These are phyloP conservation scores for Miopithecus talapoin DNA, from an alignment of 2,797 vertebrate species.

Conservation along the genomic window DNA sequence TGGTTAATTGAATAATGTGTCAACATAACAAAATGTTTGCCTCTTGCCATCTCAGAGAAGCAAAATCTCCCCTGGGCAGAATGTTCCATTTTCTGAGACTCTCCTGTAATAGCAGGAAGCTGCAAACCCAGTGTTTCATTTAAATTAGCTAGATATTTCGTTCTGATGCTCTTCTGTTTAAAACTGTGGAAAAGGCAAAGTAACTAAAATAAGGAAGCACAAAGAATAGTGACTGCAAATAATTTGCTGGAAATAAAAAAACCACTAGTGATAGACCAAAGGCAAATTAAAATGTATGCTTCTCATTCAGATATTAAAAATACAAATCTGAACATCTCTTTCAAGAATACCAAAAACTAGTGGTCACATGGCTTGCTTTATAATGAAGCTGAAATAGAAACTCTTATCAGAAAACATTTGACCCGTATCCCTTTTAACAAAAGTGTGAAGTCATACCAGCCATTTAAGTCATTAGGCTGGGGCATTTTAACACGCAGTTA, in stretches of 20 bases:
- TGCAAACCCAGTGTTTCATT: background rate
- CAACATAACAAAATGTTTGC: slow-evolving; percentile 59
- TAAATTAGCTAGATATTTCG: background rate
- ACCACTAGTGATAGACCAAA: background rate
- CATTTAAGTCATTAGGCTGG: background rate
- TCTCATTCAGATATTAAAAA: background rate
- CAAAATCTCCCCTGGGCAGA: slow-evolving; percentile 7
- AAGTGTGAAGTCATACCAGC: background rate
- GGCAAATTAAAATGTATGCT: background rate
- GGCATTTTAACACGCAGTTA: background rate
- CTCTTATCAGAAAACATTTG: background rate
- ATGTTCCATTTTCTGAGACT: background rate
- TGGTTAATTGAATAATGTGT: slow-evolving; percentile 64
- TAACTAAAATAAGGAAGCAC: background rate
- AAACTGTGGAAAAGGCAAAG: background rate
- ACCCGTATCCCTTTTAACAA: background rate
- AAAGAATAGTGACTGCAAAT: background rate
- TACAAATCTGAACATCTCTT: background rate
- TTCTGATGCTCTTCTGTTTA: background rate
- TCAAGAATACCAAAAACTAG: background rate
- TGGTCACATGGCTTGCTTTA: background rate
- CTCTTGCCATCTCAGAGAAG: slow-evolving; percentile 6
- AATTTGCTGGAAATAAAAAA: slow-evolving; percentile 17
- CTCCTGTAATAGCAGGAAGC: background rate
- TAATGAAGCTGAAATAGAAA: background rate